Evolutionary conservation across 2,113 vertebrate genomes (phyloP).

Genomic region (Malurus cyaneus): DNA sequence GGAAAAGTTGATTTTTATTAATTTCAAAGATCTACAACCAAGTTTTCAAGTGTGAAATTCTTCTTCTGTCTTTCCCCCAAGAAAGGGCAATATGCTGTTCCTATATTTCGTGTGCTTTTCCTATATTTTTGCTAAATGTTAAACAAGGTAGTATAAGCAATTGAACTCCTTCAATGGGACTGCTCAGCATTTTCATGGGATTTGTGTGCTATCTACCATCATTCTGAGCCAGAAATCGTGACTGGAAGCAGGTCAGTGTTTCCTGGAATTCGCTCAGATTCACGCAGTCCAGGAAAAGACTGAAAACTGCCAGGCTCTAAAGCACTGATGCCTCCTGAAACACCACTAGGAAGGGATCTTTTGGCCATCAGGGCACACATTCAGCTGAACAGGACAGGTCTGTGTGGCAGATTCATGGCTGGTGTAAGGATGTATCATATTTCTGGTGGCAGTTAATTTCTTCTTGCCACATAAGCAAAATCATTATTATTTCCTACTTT

Average conservation of each 20-base stretch:
- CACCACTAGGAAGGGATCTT: not conserved
- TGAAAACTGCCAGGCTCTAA: not conserved
- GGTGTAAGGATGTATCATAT: not conserved
- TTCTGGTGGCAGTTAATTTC: not conserved
- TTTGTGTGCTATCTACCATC: not conserved
- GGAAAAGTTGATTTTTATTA: not conserved
- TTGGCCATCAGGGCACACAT: not conserved
- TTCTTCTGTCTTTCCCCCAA: not conserved
- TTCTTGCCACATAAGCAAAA: constrained; percentile 3
- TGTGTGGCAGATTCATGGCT: constrained; percentile 1
- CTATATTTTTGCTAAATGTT: not conserved
- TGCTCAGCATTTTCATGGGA: not conserved
- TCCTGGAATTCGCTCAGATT: not conserved
- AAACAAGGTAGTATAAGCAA: not conserved
- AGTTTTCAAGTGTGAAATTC: not conserved
- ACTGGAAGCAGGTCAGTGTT: not conserved
- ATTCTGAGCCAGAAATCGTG: not conserved
- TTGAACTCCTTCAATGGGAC: not conserved
- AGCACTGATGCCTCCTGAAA: not conserved
- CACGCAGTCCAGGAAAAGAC: not conserved
- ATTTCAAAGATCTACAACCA: not conserved
- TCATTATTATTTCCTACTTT: constrained; percentile 5
- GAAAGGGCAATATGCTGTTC: not conserved
- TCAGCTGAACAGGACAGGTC: not conserved
- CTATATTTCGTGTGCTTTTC: not conserved